phyloP scores from a whole-genome alignment of 2,888 invertebrate species.

The Nomada fabriciana region DNA sequence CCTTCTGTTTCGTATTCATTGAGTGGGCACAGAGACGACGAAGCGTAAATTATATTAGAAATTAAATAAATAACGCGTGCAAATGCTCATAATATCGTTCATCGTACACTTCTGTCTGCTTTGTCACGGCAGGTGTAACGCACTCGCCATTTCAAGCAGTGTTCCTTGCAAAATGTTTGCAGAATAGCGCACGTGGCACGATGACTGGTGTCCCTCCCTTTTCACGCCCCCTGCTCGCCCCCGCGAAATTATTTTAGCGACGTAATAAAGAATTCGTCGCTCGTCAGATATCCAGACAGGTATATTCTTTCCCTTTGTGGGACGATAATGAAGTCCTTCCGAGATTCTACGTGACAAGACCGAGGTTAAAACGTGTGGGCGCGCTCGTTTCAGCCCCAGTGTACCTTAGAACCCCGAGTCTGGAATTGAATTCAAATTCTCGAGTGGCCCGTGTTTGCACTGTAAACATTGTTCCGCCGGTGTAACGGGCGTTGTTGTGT shows the following conservation, averaged over 20 bases:
- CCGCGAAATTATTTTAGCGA: conserved; percentile 48
- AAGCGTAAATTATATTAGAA: neutral
- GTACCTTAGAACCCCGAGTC: conserved; percentile 52
- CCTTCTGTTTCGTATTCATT: too few species aligned
- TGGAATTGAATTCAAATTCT: conserved; percentile 80
- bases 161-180: conserved; percentile 7
- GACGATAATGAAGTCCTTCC: conserved; percentile 58
- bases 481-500: conserved; percentile 64
- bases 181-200: conserved; percentile 6
- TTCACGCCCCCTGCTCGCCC: too few species aligned
- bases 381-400: conserved; percentile 34
- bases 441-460: conserved; percentile 75
- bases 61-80: neutral
- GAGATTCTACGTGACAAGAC: conserved; percentile 58
- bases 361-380: conserved; percentile 51
- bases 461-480: conserved; percentile 75
- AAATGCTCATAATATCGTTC: too few species aligned
- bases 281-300: conserved; percentile 55
- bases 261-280: conserved; percentile 60
- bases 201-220: neutral
- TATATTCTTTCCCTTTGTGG: conserved; percentile 62
- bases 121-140: neutral
- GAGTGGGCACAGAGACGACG: too few species aligned
- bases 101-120: neutral
- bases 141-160: neutral